Evolutionary conservation across 2,797 vertebrate genomes (phyloP).

Genomic region (Sebastiscus albofasciatus): DNA sequence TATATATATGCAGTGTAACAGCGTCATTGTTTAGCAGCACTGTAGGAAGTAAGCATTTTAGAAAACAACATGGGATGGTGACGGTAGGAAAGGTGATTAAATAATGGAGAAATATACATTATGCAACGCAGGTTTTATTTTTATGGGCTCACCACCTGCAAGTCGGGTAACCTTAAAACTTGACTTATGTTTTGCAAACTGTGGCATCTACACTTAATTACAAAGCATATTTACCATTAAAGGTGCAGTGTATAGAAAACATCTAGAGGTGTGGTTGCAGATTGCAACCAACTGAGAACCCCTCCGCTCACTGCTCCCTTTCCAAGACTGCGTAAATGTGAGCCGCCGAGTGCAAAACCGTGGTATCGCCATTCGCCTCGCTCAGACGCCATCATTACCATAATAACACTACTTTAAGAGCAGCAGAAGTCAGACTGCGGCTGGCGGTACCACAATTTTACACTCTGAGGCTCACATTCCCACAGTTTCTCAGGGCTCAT

Average conservation of each 20-base stretch:
- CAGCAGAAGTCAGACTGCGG: too few species aligned
- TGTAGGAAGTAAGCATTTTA: conserved; percentile 2
- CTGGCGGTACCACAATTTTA: too few species aligned
- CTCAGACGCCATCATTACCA: too few species aligned
- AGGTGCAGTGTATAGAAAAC: background rate
- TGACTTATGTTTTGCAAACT: background rate
- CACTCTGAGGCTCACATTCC: too few species aligned
- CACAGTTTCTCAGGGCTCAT: too few species aligned
- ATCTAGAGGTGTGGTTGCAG: too few species aligned
- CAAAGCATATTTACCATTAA: background rate
- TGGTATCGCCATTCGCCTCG: fast-evolving
- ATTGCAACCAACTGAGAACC: too few species aligned
- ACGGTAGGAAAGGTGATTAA: conserved; percentile 3
- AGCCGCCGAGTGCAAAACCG: too few species aligned
- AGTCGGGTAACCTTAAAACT: background rate
- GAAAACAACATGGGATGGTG: background rate
- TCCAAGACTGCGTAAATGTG: too few species aligned
- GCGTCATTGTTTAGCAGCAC: conserved; percentile 5
- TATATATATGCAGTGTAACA: background rate
- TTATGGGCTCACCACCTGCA: conserved; percentile 9
- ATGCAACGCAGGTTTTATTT: background rate
- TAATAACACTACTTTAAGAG: too few species aligned
- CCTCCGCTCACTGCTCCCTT: too few species aligned
- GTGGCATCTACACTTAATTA: background rate
- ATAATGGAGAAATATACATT: conserved; percentile 14